Base-by-base conservation (phyloP, 2,888 invertebrate species). In the Pterobdella sp. region DNA sequence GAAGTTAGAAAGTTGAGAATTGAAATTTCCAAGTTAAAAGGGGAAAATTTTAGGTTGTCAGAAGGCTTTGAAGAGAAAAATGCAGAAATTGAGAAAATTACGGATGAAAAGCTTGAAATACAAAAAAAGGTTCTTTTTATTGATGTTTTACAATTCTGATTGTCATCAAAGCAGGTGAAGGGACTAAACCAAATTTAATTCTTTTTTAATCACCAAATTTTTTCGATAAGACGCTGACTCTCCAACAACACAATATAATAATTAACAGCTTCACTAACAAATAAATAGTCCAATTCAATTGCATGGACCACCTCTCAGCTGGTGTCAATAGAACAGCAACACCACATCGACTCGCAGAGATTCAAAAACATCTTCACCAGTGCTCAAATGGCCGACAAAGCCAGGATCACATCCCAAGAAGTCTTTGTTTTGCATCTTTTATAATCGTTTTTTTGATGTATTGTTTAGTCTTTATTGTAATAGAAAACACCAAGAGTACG, bases 311-410 rank as follows among this genome's bases (percentile, higher is more conserved):
- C 18, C 42, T 18, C 18, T 22, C 60, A 56, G 60, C n/a, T 56
- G 60, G 10, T 26, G 3, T 3, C 10, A n/a, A 22, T 26, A 56
- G 60, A 56, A 26, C 4, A 26, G 4, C 60, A 56, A 22, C 60
- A 26, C n/a, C 18, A 4, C 3, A 18, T 22, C 4, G 60, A 56
- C 60, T 22, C 60, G 26, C 60, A 56, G n/a, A 22, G 60, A 3
- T 56, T 56, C 60, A 4, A 26, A n/a, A n/a, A n/a, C 60, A 56
- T 56, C n/a, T 26, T 56, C 14, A 56, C 14, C 3, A 56, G 60
- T 22, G 60, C 60, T 56, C 60, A 56, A n/a, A 56, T 56, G 60
- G 60, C 60, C 60, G 60, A 56, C 60, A 4, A 22, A n/a, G 60
- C 60, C 14, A 56, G 60, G 60, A 56, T 56, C n/a, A 56, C 4